These are phyloP conservation scores for Ennomos quercinarius DNA, from an alignment of 2,888 invertebrate species.

Conservation along the genomic window DNA sequence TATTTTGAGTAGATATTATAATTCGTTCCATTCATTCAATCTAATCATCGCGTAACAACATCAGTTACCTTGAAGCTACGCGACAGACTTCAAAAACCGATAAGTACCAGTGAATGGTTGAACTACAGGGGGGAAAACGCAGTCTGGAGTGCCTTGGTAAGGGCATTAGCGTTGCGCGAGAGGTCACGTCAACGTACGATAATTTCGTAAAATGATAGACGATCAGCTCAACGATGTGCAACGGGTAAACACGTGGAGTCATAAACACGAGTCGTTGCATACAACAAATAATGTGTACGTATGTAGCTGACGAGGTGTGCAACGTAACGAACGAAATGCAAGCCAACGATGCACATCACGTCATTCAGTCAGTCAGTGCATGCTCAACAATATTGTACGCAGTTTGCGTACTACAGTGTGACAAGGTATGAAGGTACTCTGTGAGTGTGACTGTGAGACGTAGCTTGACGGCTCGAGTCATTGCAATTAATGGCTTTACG, in stretches of 20 bases:
- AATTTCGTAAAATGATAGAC: constrained; percentile 68
- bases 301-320: constrained; percentile 40
- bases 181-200: constrained; percentile 62
- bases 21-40: background rate
- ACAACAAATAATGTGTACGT: constrained; percentile 27
- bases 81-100: background rate
- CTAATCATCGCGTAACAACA: background rate
- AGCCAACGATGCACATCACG: constrained; percentile 55
- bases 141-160: constrained; percentile 44
- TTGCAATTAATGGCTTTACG: constrained; percentile 16
- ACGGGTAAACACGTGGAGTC: constrained; percentile 64
- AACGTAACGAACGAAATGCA: constrained; percentile 43
- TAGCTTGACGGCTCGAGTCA: constrained; percentile 3
- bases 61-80: constrained; percentile 1
- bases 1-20: too few relatives aligned
- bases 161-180: background rate
- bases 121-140: background rate
- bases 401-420: constrained; percentile 16
- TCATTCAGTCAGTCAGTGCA: constrained; percentile 49
- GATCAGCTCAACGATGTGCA: constrained; percentile 56
- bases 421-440: too few relatives aligned
- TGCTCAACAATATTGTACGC: constrained; percentile 28
- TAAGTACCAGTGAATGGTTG: background rate
- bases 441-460: constrained; percentile 3
- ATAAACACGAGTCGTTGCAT: constrained; percentile 41